Percentiles rank a stretch among this genome's conserved stretches.
Evolutionary conservation across 2,113 vertebrate genomes (phyloP).

Genomic region (Clarias gariepinus): DNA sequence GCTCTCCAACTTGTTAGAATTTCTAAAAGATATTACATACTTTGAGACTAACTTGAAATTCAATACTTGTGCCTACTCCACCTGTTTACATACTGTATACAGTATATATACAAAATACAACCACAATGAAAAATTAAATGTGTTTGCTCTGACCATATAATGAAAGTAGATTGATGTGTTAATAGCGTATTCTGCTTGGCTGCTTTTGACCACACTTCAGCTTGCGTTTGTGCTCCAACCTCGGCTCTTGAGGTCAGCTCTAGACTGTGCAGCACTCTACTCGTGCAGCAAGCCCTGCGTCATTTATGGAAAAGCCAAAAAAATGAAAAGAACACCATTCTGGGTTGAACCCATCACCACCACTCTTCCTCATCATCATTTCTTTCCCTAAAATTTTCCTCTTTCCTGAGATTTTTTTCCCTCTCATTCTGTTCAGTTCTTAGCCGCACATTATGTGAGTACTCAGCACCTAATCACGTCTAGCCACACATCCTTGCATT

Average conservation of each 20-base stretch:
- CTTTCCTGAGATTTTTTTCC: conserved; percentile 34
- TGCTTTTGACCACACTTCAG: not conserved
- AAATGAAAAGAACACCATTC: conserved; percentile 66
- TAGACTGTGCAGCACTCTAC: conserved; percentile 69
- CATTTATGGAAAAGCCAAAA: conserved; percentile 66
- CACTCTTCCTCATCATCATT: conserved; percentile 24
- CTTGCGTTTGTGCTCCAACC: conserved; percentile 38
- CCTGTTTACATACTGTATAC: not conserved
- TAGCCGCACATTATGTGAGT: conserved; percentile 55
- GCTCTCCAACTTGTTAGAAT: not conserved
- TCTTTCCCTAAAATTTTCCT: conserved; percentile 8
- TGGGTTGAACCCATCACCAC: conserved; percentile 59
- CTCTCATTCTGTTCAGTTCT: conserved; percentile 45
- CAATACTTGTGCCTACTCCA: not conserved
- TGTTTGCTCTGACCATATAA: not conserved
- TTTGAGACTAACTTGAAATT: not conserved
- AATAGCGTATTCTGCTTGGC: not conserved
- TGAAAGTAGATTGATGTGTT: conserved; percentile 31
- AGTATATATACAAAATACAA: not conserved
- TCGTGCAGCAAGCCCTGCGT: conserved; percentile 61
- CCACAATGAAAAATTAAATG: not conserved
- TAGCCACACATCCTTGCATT: conserved; percentile 60
- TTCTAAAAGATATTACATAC: not conserved
- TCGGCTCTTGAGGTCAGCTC: conserved; percentile 66
- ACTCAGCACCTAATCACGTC: conserved; percentile 58